Conservation (phyloP, 2,888 invertebrate genomes). For the Rutpela maculata region DNA sequence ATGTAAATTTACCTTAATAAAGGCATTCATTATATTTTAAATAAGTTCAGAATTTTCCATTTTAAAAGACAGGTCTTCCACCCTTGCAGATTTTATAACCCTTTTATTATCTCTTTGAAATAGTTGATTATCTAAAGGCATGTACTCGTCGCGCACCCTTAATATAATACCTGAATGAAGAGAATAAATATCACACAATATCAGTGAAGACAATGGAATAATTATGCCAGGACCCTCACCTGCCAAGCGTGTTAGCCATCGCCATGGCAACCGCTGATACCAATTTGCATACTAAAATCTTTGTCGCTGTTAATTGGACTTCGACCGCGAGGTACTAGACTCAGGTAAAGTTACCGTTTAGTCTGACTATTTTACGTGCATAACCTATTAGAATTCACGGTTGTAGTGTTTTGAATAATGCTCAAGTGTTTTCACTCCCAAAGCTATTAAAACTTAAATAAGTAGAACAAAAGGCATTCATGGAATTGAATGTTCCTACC, state of each 20-base stretch:
- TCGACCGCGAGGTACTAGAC: conserved; percentile 55
- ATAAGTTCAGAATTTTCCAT: conserved; percentile 51
- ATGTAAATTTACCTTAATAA: conserved; percentile 54
- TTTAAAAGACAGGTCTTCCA: conserved; percentile 48
- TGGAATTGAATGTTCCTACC: too few relatives aligned
- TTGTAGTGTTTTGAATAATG: conserved; percentile 18
- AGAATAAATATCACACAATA: conserved; percentile 65
- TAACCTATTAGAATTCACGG: conserved; percentile 24
- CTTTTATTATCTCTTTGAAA: conserved; percentile 59
- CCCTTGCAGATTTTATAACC: conserved; percentile 54
- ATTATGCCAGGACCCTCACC: conserved; percentile 69
- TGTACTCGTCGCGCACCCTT: conserved; percentile 47
- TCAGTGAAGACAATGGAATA: conserved; percentile 70
- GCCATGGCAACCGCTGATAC: conserved; percentile 66
- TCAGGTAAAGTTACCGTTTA: conserved; percentile 47
- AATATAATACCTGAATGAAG: conserved; percentile 59
- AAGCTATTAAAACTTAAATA: conserved; percentile 27
- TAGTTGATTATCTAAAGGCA: conserved; percentile 57
- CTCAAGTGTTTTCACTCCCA: conserved; percentile 10
- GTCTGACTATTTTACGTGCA: conserved; percentile 34
- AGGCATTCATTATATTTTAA: conserved; percentile 51
- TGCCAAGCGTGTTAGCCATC: conserved; percentile 66
- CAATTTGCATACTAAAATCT: conserved; percentile 70
- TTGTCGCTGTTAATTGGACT: conserved; percentile 68
- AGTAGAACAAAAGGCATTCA: neutral